Base-by-base conservation (phyloP, 2,888 invertebrate genomes). In the Nudaria mundana region DNA sequence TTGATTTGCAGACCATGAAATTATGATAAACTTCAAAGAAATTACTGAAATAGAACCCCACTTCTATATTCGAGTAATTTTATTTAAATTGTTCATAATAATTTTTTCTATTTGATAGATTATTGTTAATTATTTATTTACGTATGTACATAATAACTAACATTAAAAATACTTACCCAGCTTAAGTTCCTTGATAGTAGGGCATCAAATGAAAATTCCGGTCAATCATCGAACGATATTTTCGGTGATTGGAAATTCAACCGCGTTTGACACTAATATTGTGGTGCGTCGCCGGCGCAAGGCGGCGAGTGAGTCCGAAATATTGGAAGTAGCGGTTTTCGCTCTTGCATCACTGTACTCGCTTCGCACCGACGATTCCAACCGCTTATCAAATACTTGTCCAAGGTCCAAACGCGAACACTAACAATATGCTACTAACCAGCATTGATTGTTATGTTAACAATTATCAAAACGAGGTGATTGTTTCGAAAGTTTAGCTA, bases 351-450 rank as follows among this genome's bases (percentile, higher is more conserved):
- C 63, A 56, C 57, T 50, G 49, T 56, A 39, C 44, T 39, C 39
- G 52, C 34, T 44, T 46, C 48, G 35, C 42, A 39, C 44, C 48
- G 30, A 37, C 53, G 56, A 48, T 61, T 61, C 62, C 58, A 40
- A 36, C n/a, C 42, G 52, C 71, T 81, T 81, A 80, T 81, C 81
- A 55, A 61, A 51, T 44, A 57, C 41, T 50, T 65, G 80, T 62
- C 70, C 80, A 81, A 81, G 77, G 81, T 80, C 69, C 81, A 80
- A 73, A 54, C 55, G 48, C n/a, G n/a, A n/a, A 65, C 48, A 52
- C 44, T 49, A 51, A 53, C 47, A 53, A 51, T 52, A 42, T 44
- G 39, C 37, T 3, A 26, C 13, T 20, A 24, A 36, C 26, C 22
- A 42, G 41, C 40, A 51, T 30, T 48, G 30, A 54, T 51, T 57